Evolutionary conservation across 1,140 invertebrate species (phyloP), one percentile per base, ranked within the genome.

Genomic region (Campoletis sonorensis): DNA sequence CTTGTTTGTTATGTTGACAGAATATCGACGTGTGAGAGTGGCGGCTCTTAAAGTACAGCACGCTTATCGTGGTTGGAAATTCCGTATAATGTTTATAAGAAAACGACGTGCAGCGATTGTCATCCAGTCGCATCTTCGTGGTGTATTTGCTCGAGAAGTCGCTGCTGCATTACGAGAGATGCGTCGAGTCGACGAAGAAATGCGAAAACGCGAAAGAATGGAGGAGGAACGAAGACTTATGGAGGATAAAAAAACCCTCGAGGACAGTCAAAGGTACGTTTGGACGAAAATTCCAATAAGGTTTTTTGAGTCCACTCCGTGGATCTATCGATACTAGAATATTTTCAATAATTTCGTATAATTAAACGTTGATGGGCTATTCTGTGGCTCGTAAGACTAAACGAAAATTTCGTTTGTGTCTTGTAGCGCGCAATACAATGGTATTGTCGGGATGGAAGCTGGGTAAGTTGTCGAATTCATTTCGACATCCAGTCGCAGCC

Each of bases 101-200:
- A 95, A 96, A 88, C 94, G 97, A 45, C 93, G 97, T 83, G 97
- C 98, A 1, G 96, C 96, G 0, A 94, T 98, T 80, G 95, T 97
- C 2, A 96, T 99, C 82, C 98, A 99, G 93, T 95, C 97, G 81
- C 96, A 96, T 92, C 91, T 98, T 68, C 93, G 98, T 49, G 98
- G 98, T 61, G 97, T 97, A 86, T 98, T 98, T 92, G 98, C 97
- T 0, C 92, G 98, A 70, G 96, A 97, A 90, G 95, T 95, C 13
- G 98, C 98, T 0, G 92, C 95, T 8, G 97, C 97, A 2, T 89
- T 98, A 67, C 92, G 96, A 1, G 97, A 98, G 93, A 97, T 98
- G 96, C 94, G 96, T 85, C 93, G 96, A n/a, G 96, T 98, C 33
- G 97, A 99, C 90, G 97, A 98, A 88, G 97, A 98, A 92, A 96